A percentile compares a stretch with the other conserved stretches of the same genome.
Conservation (phyloP, 2,888 invertebrate genomes). For the Palloptera scutellata region DNA sequence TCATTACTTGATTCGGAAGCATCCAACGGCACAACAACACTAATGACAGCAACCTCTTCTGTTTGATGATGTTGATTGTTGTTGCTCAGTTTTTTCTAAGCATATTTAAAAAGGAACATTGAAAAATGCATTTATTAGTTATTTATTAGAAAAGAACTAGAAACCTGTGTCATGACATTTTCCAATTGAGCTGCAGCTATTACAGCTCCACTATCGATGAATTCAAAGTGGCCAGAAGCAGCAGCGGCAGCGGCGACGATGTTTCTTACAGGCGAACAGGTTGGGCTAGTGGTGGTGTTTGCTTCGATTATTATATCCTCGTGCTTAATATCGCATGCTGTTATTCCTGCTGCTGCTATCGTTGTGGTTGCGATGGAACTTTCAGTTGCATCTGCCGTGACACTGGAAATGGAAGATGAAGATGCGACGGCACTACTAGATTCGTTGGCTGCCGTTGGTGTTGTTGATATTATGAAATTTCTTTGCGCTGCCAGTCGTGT, state of each 20-base stretch:
- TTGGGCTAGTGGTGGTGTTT: slow-evolving; percentile 16
- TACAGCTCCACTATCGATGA: slow-evolving; percentile 48
- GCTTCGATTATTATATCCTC: slow-evolving; percentile 47
- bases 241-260: slow-evolving; percentile 34
- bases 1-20: slow-evolving; percentile 59
- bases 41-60: slow-evolving; percentile 55
- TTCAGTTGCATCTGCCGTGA: slow-evolving; percentile 17
- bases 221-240: slow-evolving; percentile 43
- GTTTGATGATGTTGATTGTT: slow-evolving; percentile 40
- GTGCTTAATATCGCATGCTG: slow-evolving; percentile 44
- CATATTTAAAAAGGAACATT: neutral
- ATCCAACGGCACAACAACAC: slow-evolving; percentile 61
- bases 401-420: slow-evolving; percentile 14
- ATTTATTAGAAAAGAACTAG: too few relatives aligned
- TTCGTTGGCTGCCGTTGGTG: slow-evolving; percentile 26
- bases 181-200: slow-evolving; percentile 54
- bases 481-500: slow-evolving; percentile 62
- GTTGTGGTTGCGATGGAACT: slow-evolving; percentile 22
- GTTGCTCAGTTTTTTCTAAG: slow-evolving; percentile 55
- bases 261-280: slow-evolving; percentile 37
- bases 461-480: slow-evolving; percentile 59
- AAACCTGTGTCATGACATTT: slow-evolving; percentile 58
- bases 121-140: too few relatives aligned
- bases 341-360: slow-evolving; percentile 23
- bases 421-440: slow-evolving; percentile 18